Conservation (phyloP, 2,797 vertebrate genomes). For the Avahi laniger region DNA sequence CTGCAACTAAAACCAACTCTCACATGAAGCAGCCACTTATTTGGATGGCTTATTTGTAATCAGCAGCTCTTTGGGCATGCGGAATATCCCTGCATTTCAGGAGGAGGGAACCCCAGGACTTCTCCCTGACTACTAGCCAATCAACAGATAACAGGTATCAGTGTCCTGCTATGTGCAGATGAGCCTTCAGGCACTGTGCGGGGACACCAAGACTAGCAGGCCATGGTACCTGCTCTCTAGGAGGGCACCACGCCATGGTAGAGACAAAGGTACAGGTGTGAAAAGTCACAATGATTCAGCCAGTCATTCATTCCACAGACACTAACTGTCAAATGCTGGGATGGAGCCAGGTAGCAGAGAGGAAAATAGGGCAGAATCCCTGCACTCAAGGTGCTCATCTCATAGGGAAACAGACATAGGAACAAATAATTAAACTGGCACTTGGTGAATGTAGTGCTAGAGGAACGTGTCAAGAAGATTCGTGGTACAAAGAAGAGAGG, state of each 20-base stretch:
- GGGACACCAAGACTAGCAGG: background rate
- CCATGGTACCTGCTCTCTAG: background rate
- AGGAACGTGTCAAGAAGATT: background rate
- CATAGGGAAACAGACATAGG: background rate
- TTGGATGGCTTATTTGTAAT: conserved; percentile 49
- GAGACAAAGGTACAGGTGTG: background rate
- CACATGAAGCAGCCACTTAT: conserved; percentile 52
- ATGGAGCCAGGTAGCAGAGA: background rate
- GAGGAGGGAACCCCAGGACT: background rate
- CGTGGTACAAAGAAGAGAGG: background rate
- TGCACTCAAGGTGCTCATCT: background rate
- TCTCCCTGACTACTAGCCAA: background rate
- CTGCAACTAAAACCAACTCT: conserved; percentile 45
- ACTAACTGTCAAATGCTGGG: background rate
- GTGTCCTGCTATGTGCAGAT: background rate
- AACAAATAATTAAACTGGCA: background rate
- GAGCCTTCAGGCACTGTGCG: background rate
- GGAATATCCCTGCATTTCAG: background rate
- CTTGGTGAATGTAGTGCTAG: background rate
- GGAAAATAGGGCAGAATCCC: background rate
- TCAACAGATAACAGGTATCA: background rate
- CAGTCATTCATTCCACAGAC: background rate
- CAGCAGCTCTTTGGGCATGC: background rate
- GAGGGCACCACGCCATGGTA: no score
- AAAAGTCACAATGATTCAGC: background rate